These are phyloP conservation scores for Cladopsammia gracilis DNA, from an alignment of 64 coral and sea anemone species.

Conservation along the genomic window DNA sequence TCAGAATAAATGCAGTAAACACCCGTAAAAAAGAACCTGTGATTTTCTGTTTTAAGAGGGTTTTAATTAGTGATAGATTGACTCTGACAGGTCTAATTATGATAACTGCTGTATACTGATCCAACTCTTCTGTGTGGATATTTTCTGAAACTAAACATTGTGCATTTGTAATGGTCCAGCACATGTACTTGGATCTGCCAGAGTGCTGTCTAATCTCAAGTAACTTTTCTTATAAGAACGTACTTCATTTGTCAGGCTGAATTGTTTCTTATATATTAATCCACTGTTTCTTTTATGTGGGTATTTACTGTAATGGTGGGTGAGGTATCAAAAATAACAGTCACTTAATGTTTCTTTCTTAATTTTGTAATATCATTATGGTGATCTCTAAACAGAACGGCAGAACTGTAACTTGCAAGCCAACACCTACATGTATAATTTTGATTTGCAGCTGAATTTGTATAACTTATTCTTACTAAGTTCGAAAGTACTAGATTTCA, in stretches of 20 bases:
- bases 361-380: background rate
- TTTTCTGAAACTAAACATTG: background rate
- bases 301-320: background rate
- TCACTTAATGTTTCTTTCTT: background rate
- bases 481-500: conserved; percentile 15
- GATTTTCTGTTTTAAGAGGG: background rate
- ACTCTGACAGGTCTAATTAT: background rate
- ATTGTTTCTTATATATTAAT: too few relatives aligned
- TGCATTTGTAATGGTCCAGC: too few relatives aligned
- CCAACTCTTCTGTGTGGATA: background rate
- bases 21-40: background rate
- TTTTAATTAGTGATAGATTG: background rate
- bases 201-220: too few relatives aligned
- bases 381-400: background rate
- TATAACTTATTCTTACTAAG: conserved; percentile 12
- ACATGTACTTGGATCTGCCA: too few relatives aligned
- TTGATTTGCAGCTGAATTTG: conserved; percentile 17
- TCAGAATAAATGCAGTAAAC: background rate
- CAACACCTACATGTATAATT: conserved; percentile 8
- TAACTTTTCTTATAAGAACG: too few relatives aligned
- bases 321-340: conserved; percentile 12
- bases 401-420: conserved; percentile 25
- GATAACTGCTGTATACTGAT: background rate
- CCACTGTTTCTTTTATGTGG: too few relatives aligned
- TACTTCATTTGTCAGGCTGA: too few relatives aligned